phyloP scores from a whole-genome alignment of 2,797 vertebrate species.

The Corythornis leucogaster region DNA sequence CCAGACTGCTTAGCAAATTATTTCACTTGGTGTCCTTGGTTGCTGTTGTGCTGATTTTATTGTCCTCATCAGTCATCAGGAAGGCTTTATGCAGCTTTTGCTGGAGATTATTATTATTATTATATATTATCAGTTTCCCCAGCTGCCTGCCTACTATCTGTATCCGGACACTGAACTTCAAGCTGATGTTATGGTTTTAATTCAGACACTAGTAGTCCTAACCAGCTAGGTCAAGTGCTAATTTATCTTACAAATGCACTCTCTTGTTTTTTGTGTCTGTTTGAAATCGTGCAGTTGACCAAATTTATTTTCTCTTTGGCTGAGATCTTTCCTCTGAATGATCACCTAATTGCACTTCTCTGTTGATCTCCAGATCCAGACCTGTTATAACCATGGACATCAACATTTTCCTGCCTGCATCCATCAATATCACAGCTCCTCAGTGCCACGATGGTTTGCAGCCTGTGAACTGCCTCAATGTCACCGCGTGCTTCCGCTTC shows the following conservation, averaged over 20 bases:
- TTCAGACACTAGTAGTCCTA: neutral
- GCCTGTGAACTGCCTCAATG: constrained; percentile 90
- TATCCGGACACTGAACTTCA: constrained; percentile 2
- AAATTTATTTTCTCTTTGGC: neutral
- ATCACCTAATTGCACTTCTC: neutral
- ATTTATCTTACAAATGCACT: neutral
- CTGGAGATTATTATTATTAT: neutral
- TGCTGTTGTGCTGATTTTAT: neutral
- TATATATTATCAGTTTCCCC: neutral
- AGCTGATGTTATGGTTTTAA: neutral
- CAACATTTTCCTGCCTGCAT: constrained; percentile 88
- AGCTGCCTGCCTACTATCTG: neutral
- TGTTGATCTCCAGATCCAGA: constrained; percentile 82
- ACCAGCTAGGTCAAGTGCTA: neutral
- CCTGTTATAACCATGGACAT: constrained; percentile 92
- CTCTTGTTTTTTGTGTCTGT: neutral
- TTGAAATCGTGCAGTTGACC: neutral
- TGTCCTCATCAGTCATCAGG: neutral
- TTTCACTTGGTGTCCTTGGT: neutral
- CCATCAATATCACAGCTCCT: constrained; percentile 96
- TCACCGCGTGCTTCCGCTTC: constrained; percentile 90
- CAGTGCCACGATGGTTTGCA: constrained; percentile 92
- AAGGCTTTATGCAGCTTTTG: neutral
- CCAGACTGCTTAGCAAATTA: neutral
- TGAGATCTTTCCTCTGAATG: neutral